phyloP scores from a whole-genome alignment of 2,888 invertebrate genomes.

The Zhuqinia jingwanae region DNA sequence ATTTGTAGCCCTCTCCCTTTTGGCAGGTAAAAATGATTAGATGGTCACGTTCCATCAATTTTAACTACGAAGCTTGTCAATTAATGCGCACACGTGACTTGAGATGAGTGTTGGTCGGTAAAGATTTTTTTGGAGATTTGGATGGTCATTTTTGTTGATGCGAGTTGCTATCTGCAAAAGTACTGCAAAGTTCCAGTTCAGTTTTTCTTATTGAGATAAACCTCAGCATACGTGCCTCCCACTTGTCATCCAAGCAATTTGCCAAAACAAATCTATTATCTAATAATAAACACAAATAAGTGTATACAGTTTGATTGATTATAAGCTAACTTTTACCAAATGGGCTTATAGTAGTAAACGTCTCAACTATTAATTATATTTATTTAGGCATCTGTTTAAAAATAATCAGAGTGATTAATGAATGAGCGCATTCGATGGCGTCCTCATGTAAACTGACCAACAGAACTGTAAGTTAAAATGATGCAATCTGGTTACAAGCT shows the following conservation, averaged over 20 bases:
- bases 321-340: no score
- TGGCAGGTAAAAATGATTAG: not conserved
- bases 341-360: no score
- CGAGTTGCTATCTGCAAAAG: no score
- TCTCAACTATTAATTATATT: no score
- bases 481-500: not conserved
- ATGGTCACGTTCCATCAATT: not conserved
- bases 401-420: no score
- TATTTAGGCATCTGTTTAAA: no score
- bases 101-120: no score
- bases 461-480: not conserved
- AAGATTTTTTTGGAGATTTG: slow-evolving; percentile 9
- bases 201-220: no score
- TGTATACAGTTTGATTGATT: not conserved
- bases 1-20: slow-evolving; percentile 5
- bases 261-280: not conserved
- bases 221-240: no score
- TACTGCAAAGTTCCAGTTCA: not conserved
- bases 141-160: not conserved
- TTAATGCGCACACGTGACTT: not conserved
- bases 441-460: slow-evolving; percentile 38
- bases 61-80: not conserved
- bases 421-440: not conserved
- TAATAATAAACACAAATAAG: not conserved
- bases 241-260: no score